Evolutionary conservation across 2,113 vertebrate genomes (phyloP), one percentile per base, ranked within the genome.

Genomic region (Acanthochromis polyacanthus): DNA sequence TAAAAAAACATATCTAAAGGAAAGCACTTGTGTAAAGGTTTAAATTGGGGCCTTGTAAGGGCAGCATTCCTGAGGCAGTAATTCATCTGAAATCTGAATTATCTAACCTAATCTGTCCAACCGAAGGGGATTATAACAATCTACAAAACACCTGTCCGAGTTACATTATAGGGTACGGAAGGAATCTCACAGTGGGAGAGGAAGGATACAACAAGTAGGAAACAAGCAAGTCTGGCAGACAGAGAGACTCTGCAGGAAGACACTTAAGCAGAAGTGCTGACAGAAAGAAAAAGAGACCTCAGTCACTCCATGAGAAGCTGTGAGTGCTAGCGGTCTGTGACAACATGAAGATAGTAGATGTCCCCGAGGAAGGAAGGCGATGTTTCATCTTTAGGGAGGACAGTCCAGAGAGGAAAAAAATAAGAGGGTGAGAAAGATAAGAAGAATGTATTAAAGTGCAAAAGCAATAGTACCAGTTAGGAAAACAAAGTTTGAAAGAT

Each of bases 251-350:
- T 81, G 63, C 75, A 86, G 85, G 56, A 78, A 71, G 86, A 89
- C 43, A 28, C 36, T n/a, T 38, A 52, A 63, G 64, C 10, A 75
- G 90, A 91, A 84, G 86, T 89, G 55, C 60, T 59, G 78, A 82
- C 23, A 91, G 94, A 76, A 73, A 93, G 58, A 80, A 88, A 95
- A 94, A 95, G 96, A 95, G 97, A 99, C 98, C 97, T 99, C 97
- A 98, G 96, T 99, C 97, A 96, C 95, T 99, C 98, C 98, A 99
- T 92, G 98, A 97, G 96, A 99, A 99, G 96, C 97, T 98, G 96
- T 99, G 98, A 96, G 96, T 96, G 96, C 98, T 99, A 95, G 97
- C 93, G 76, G 98, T 99, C 97, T 99, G 98, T 92, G 98, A 99
- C 95, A 99, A 96, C 97, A 99, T 98, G 96, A 99, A 99, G 97